Conservation (phyloP, 2,113 vertebrate species). For the Coptodon rendalli region DNA sequence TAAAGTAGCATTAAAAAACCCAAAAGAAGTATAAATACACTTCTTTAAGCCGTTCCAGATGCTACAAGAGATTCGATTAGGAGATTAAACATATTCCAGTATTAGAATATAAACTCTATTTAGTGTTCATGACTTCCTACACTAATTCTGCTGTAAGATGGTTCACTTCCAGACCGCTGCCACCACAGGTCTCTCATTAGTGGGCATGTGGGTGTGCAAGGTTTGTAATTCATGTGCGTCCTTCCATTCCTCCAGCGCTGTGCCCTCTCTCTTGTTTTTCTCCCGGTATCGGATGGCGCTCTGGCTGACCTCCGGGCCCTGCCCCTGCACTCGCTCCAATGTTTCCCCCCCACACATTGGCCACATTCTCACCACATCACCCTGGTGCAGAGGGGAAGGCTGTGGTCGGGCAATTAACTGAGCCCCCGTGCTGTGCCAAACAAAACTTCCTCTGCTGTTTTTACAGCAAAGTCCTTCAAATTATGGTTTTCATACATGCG, state of each 20-base stretch:
- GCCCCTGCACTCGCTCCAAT: constrained; percentile 26
- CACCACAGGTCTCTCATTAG: constrained; percentile 50
- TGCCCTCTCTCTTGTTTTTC: constrained; percentile 33
- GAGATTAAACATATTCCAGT: constrained; percentile 36
- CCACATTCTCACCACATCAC: constrained; percentile 58
- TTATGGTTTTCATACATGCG: constrained; percentile 67
- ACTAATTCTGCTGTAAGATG: constrained; percentile 44
- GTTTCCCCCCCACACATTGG: constrained; percentile 24
- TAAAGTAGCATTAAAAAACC: constrained; percentile 9
- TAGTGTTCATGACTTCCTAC: constrained; percentile 47
- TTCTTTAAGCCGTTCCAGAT: constrained; percentile 62
- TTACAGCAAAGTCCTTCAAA: constrained; percentile 66
- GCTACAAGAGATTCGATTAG: constrained; percentile 49
- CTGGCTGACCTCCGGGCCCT: constrained; percentile 46
- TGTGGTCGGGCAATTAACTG: constrained; percentile 72
- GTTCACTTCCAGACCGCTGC: constrained; percentile 40
- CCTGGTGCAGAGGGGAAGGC: constrained; percentile 66
- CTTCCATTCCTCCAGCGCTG: background rate
- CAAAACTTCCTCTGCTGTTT: constrained; percentile 76
- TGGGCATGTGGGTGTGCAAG: constrained; percentile 35
- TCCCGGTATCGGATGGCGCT: constrained; percentile 45
- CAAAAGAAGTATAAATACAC: constrained; percentile 34
- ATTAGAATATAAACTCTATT: constrained; percentile 37
- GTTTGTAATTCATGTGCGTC: constrained; percentile 19
- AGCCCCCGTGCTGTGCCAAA: constrained; percentile 63